Conservation (phyloP, 92 coral and sea anemone species). For the Heteractis magnifica region DNA sequence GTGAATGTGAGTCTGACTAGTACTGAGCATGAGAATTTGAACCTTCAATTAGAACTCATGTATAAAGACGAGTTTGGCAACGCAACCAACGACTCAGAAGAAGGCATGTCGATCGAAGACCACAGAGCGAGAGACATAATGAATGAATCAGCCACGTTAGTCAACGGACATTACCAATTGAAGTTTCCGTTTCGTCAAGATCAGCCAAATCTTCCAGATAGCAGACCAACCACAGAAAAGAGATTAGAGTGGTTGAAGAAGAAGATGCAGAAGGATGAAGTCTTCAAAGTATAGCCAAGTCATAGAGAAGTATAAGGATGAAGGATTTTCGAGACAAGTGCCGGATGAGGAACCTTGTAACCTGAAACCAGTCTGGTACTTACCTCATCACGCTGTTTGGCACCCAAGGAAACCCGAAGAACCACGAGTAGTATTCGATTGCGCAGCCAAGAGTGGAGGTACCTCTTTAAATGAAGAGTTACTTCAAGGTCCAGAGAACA, state of each 20-base stretch:
- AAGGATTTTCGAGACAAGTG: slow-evolving; percentile 59
- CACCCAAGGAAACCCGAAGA: slow-evolving; percentile 71
- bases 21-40: slow-evolving; percentile 40
- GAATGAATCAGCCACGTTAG: slow-evolving; percentile 55
- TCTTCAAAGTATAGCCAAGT: slow-evolving; percentile 51
- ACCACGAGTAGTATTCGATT: slow-evolving; percentile 69
- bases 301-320: slow-evolving; percentile 53
- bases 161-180: slow-evolving; percentile 69
- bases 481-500: slow-evolving; percentile 60
- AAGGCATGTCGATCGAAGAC: slow-evolving; percentile 54
- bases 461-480: slow-evolving; percentile 62
- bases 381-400: slow-evolving; percentile 71
- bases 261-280: slow-evolving; percentile 57
- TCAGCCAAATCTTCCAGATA: slow-evolving; percentile 55
- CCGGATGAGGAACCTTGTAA: slow-evolving; percentile 41
- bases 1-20: slow-evolving; percentile 32
- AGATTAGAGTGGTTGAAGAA: slow-evolving; percentile 54
- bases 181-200: slow-evolving; percentile 59
- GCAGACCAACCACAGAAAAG: slow-evolving; percentile 51
- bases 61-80: slow-evolving; percentile 61
- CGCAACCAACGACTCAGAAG: not conserved
- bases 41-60: slow-evolving; percentile 52
- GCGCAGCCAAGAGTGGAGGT: slow-evolving; percentile 56
- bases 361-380: slow-evolving; percentile 65
- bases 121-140: slow-evolving; percentile 52